Percentiles rank a stretch among this genome's conserved stretches.
Evolutionary conservation across 2,888 invertebrate genomes (phyloP).

Genomic region (Tipula confusa): DNA sequence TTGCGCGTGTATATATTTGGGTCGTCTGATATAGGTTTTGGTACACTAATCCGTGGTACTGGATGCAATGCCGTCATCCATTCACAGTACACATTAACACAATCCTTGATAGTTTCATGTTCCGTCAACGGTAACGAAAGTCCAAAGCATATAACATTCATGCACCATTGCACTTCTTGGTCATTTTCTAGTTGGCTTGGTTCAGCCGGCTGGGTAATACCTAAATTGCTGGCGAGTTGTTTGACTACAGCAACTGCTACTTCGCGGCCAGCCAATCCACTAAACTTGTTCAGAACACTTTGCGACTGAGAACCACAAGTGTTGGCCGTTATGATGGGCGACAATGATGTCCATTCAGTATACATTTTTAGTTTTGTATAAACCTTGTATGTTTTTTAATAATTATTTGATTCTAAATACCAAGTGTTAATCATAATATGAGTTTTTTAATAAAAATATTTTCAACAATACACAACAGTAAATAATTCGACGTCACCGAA

Average conservation of each 20-base stretch:
- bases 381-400: not conserved
- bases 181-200: constrained; percentile 80
- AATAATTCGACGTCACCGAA: not conserved
- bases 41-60: constrained; percentile 80
- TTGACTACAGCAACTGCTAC: constrained; percentile 60
- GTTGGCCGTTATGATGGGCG: constrained; percentile 49
- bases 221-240: constrained; percentile 57
- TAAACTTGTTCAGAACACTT: constrained; percentile 60
- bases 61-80: constrained; percentile 88
- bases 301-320: constrained; percentile 52
- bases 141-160: constrained; percentile 86
- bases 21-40: constrained; percentile 80
- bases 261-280: constrained; percentile 56
- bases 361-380: constrained; percentile 48
- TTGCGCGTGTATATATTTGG: constrained; percentile 86
- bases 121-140: constrained; percentile 84
- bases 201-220: constrained; percentile 75
- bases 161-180: constrained; percentile 82
- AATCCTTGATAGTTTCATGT: constrained; percentile 91
- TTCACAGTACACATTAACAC: constrained; percentile 94
- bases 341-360: constrained; percentile 56
- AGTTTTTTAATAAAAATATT: not conserved
- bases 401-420: not conserved
- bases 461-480: not conserved
- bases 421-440: not conserved